Evolutionary conservation across 2,888 invertebrate species (phyloP), one percentile per base, ranked within the genome.

Genomic region (Notodonta dromedarius): DNA sequence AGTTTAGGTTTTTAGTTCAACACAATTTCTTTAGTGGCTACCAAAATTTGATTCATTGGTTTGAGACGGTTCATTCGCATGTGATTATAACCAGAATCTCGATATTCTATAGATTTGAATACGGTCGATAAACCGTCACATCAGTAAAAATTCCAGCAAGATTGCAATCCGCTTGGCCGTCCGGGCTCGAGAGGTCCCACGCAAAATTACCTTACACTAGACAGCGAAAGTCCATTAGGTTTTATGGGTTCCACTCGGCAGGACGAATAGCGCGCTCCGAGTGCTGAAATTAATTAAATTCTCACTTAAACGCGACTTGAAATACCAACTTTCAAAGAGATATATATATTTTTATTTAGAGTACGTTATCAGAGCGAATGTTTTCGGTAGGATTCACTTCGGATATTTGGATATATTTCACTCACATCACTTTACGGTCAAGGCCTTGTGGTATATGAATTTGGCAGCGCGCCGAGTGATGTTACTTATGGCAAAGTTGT

Each of bases 211-310:
- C 87, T 76, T 74, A 71, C 74, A 84, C 86, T 83, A 88, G 89
- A 92, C 91, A 91, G 85, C 79, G 87, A 91, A 91, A 92, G 86
- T 91, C 92, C 92, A 92, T 92, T 92, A 92, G 87, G 90, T 91
- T 91, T 91, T 91, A 91, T 88, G 88, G 88, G 84, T 85, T 84
- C 60, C 68, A 83, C 87, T 86, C 85, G 76, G 78, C 82, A 85
- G 89, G 87, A 88, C 86, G 88, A 85, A 90, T 88, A 84, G 90
- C 84, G 80, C 84, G 84, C 78, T 80, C 63, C 82, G 83, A 87
- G 83, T 84, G 86, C 79, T 83, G 82, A 88, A 90, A 90, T 91
- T 91, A 91, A 91, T 92, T 91, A 90, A 90, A 90, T 90, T 88
- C 85, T 76, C 86, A 86, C 85, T 82, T 83, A 82, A 80, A 85